Evolutionary conservation across 2,888 invertebrate species (phyloP), one percentile per base, ranked within the genome.

Genomic region (Ashinkailepas kermadecensis): DNA sequence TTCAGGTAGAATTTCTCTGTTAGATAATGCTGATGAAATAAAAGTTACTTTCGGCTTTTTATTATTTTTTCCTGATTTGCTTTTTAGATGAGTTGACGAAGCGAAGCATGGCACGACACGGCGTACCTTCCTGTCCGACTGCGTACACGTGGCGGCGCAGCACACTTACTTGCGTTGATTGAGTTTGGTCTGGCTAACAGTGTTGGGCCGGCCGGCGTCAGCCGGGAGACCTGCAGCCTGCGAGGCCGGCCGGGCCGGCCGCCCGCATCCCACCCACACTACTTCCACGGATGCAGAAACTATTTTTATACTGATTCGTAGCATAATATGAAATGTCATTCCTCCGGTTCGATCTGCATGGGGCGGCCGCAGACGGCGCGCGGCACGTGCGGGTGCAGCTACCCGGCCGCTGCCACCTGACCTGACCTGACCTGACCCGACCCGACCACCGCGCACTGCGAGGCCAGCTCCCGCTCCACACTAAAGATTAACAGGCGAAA

Each of bases 1-100:
- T 70, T 74, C 21, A 74, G 39, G 74, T 74, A 74, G 74, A 56
- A 56, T 74, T 74, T 54, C 74, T 74, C 74, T 74, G 74, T 74
- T 74, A 74, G 56, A 65, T 56, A 74, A 56, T 74, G 74, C 74
- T 74, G 74, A 74, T 74, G 74, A 74, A 74, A 74, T 74, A 74
- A 74, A 70, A 74, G 74, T 74, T 74, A 74, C 74, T 74, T 74
- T 74, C 54, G 56, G 54, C 54, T 74, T 74, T 70, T 54, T 74
- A 13, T 54, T 74, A 25, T 70, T 54, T 18, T 74, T 54, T 56
- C 56, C 70, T 8, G 39, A 10, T 74, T 74, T 74, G 74, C 74
- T 74, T 74, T 74, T 21, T 74, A 74, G 74, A 13, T 70, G 70
- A 70, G 70, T 70, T 70, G 74, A 74, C 21, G 54, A 74, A 39